Evolutionary conservation across 1,140 invertebrate species (phyloP), one percentile per base, ranked within the genome.

Genomic region (Lepidurus packardi): DNA sequence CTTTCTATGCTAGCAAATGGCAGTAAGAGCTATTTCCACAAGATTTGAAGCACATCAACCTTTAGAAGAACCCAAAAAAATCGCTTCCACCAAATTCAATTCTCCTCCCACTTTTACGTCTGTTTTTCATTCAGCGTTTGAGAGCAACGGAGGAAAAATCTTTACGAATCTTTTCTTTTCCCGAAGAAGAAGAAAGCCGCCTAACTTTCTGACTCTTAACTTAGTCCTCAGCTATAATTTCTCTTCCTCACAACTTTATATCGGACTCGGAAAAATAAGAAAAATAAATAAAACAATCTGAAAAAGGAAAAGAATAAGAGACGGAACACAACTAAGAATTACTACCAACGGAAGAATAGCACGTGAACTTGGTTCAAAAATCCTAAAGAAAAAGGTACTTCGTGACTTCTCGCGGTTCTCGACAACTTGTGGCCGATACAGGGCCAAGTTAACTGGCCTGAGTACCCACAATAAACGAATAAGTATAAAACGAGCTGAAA

Each of bases 1-100:
- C 89, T 24, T 65, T 65, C 53, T 7, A 65, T 65, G 53, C 21
- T 65, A 9, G 53, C 53, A 65, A 65, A n/a, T 65, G 53, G 9
- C 53, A 65, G 13, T 65, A 65, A 65, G n/a, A 65, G 53, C 53
- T 3, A 16, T 65, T 65, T 34, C 13, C 53, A 65, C 9, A 65
- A 65, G 53, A 65, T 65, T 65, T 65, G 53, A 65, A 65, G 21
- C 53, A 65, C 53, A 65, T 65, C 53, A 65, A 65, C 16, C 9
- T 16, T 21, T n/a, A 65, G 21, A 65, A 65, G 53, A 65, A 65
- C 16, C 16, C 1, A 65, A 65, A 65, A 16, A 65, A 65, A 21
- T 65, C 21, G 53, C 53, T 65, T 65, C 21, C 53, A n/a, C 53
- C 45, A 65, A 65, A 65, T 65, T 65, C 53, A 65, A 65, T 65